These are phyloP conservation scores for Diadegma fenestrale DNA, from an alignment of 2,888 invertebrate species.

Conservation along the genomic window DNA sequence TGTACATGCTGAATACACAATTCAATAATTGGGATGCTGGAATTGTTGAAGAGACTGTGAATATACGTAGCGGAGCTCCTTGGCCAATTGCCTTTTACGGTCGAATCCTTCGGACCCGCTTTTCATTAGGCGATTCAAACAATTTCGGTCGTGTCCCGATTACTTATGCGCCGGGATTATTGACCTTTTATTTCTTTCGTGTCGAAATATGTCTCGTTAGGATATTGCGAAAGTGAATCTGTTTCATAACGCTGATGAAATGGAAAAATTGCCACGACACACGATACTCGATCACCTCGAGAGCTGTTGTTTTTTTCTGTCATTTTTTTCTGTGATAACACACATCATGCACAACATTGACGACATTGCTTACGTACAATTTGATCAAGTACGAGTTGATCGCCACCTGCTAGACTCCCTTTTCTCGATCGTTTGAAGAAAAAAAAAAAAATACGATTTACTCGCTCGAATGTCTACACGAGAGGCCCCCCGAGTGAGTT, in stretches of 20 bases:
- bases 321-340: conserved; percentile 2
- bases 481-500: conserved; percentile 75
- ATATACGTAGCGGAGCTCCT: background rate
- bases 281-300: background rate
- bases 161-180: background rate
- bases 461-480: conserved; percentile 15
- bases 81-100: conserved; percentile 47
- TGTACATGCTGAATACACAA: conserved; percentile 16
- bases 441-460: conserved; percentile 49
- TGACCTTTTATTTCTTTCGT: background rate
- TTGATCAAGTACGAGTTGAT: conserved; percentile 31
- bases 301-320: too few relatives aligned
- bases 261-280: conserved; percentile 26
- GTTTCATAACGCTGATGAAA: background rate
- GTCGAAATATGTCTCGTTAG: background rate
- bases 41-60: conserved; percentile 14
- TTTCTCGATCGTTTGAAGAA: background rate
- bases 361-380: conserved; percentile 23
- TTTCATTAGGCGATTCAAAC: background rate
- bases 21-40: conserved; percentile 14
- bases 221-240: background rate
- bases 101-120: background rate
- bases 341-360: background rate
- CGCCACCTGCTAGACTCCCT: conserved; percentile 41
- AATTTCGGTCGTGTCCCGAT: background rate